Evolutionary conservation across 2,888 invertebrate genomes (phyloP).

Genomic region (Phaonia tiefii): DNA sequence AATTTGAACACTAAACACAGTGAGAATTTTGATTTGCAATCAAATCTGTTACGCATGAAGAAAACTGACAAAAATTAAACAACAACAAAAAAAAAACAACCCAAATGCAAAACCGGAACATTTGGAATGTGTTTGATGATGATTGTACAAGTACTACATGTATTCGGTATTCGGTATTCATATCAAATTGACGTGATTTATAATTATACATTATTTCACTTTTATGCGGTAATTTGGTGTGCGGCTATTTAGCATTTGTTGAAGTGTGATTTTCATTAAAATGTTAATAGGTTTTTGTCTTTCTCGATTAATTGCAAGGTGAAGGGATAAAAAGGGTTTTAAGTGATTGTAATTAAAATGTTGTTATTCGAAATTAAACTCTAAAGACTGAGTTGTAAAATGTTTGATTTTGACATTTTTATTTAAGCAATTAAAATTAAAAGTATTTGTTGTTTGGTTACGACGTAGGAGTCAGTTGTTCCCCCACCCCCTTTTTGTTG

Average conservation of each 20-base stretch:
- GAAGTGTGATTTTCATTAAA: neutral
- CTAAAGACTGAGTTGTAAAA: neutral
- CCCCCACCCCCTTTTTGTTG: neutral
- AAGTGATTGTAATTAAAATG: conserved; percentile 5
- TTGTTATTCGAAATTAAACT: neutral
- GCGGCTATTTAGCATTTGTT: neutral
- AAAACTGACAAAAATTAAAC: neutral
- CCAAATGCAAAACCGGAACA: conserved; percentile 2
- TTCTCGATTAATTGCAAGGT: neutral
- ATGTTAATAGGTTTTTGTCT: conserved; percentile 5
- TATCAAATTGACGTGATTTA: neutral
- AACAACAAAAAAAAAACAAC: neutral
- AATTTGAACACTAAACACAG: neutral
- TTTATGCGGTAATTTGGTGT: conserved; percentile 9
- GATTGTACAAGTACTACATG: no score
- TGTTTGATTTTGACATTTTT: conserved; percentile 13
- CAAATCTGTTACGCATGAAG: conserved; percentile 40
- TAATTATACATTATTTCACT: conserved; percentile 11
- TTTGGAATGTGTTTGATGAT: neutral
- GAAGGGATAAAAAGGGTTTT: neutral
- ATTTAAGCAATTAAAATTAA: conserved; percentile 14
- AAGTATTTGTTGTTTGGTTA: neutral
- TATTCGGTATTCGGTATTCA: no score
- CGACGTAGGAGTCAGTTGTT: neutral
- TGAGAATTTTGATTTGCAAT: conserved; percentile 51